These are phyloP conservation scores for Argyrosomus japonicus DNA, from an alignment of 2,113 vertebrate genomes.

Conservation along the genomic window DNA sequence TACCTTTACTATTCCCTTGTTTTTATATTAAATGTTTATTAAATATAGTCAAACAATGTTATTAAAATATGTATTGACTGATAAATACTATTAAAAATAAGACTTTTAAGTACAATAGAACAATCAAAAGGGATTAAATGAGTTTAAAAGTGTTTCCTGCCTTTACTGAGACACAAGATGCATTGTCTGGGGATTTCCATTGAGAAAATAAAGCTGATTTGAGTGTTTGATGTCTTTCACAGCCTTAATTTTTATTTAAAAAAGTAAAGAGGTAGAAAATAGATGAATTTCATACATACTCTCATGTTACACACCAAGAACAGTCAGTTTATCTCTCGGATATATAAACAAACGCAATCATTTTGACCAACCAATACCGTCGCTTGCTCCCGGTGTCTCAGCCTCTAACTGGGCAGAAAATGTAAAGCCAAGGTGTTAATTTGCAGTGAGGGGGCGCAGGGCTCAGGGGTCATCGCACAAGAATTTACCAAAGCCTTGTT, in stretches of 20 bases:
- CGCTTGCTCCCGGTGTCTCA: background rate
- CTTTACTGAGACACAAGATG: background rate
- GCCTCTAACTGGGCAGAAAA: conserved; percentile 49
- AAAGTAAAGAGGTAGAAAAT: background rate
- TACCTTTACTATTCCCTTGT: conserved; percentile 28
- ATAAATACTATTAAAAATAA: conserved; percentile 14
- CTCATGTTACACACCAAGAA: background rate
- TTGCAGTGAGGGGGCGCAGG: conserved; percentile 50
- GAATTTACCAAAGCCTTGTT: conserved; percentile 76
- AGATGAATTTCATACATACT: too few species aligned
- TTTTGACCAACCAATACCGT: background rate
- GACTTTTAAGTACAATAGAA: conserved; percentile 15
- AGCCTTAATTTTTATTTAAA: background rate
- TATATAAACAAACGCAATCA: background rate
- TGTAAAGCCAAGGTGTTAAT: conserved; percentile 79
- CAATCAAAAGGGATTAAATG: conserved; percentile 40
- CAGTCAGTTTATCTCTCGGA: background rate
- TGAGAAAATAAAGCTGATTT: conserved; percentile 56
- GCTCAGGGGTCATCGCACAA: conserved; percentile 68
- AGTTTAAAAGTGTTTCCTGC: conserved; percentile 32
- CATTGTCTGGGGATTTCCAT: conserved; percentile 30
- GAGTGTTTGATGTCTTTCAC: background rate
- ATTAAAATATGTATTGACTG: conserved; percentile 38
- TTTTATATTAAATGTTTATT: conserved; percentile 46
- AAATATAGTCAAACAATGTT: conserved; percentile 15